A percentile compares a stretch with the other conserved stretches of the same genome.
Evolutionary conservation across 2,888 invertebrate genomes (phyloP).

Genomic region (Stramonita haemastoma): DNA sequence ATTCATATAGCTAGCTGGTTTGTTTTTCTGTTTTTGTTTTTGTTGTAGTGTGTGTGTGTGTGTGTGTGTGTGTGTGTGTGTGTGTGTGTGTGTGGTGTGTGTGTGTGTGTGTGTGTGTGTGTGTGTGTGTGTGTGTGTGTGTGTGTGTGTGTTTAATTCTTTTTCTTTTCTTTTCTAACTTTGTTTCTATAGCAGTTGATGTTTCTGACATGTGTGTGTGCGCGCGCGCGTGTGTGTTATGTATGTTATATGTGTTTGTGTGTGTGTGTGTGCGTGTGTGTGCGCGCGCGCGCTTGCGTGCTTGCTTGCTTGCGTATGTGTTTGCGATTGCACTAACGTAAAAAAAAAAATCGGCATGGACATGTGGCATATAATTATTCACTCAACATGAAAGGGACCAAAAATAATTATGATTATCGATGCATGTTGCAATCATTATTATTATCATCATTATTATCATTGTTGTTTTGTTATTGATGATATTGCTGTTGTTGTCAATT

Average conservation of each 20-base stretch:
- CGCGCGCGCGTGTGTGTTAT: background rate
- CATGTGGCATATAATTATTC: no score
- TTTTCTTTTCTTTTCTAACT: background rate
- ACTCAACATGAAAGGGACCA: no score
- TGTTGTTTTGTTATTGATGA: no score
- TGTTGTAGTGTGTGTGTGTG: background rate
- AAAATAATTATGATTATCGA: no score
- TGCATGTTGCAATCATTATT: no score
- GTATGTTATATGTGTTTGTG: background rate
- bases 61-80: conserved; percentile 1
- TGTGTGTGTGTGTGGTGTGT: background rate
- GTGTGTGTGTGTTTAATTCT: background rate
- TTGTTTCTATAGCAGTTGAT: background rate
- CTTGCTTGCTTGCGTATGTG: background rate
- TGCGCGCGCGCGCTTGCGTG: background rate
- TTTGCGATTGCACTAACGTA: background rate
- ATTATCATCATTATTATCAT: no score
- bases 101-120: background rate
- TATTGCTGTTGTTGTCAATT: no score
- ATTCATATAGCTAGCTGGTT: no score
- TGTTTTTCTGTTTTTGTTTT: no score
- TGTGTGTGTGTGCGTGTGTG: conserved; percentile 11
- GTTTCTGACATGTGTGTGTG: background rate
- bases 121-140: background rate
- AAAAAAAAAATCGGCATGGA: no score